Evolutionary conservation across 2,888 invertebrate genomes (phyloP).

Genomic region (Muschampia plurimacula): DNA sequence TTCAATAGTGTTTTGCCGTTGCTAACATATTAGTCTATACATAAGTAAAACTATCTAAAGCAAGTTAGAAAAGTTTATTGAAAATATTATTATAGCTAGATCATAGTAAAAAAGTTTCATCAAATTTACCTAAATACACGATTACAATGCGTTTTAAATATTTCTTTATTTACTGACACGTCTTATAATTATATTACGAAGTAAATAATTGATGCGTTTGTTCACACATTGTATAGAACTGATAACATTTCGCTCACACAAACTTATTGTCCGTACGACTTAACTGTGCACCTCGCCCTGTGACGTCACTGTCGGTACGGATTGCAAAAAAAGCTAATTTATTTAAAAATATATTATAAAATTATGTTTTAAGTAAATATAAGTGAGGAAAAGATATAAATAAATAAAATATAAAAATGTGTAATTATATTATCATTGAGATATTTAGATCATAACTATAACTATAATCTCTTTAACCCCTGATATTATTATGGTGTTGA

Average conservation of each 20-base stretch:
- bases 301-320: no score
- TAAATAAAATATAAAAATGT: no score
- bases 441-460: no score
- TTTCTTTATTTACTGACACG: slow-evolving; percentile 24
- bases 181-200: not conserved
- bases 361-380: no score
- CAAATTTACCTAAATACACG: slow-evolving; percentile 6
- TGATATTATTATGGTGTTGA: no score
- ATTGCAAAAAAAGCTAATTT: no score
- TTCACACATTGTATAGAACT: slow-evolving; percentile 12
- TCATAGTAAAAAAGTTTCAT: slow-evolving; percentile 11
- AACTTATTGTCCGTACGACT: no score
- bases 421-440: no score
- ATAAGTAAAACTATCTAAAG: slow-evolving; percentile 32
- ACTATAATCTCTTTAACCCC: no score
- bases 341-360: no score
- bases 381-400: no score
- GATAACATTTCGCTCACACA: slow-evolving; percentile 12
- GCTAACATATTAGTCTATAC: slow-evolving; percentile 16
- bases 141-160: slow-evolving; percentile 20
- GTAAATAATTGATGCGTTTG: slow-evolving; percentile 8
- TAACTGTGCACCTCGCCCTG: no score
- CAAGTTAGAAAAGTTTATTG: slow-evolving; percentile 34
- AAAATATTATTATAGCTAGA: slow-evolving; percentile 26
- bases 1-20: slow-evolving; percentile 31